Base-by-base conservation (phyloP, 2,888 invertebrate species). In the Monoplex corrugatus region DNA sequence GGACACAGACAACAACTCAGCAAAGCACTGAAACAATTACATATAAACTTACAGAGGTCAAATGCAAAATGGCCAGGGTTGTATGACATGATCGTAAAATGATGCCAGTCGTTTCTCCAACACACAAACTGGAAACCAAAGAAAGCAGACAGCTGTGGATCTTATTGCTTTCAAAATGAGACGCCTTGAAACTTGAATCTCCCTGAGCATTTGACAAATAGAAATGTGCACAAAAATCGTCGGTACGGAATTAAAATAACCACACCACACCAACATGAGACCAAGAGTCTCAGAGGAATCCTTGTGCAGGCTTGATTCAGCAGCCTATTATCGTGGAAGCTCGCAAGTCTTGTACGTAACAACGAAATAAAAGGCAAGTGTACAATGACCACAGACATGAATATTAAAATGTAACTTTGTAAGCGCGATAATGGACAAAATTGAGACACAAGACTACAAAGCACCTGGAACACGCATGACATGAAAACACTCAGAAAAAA, bases 391-490 rank as follows among this genome's bases (percentile, higher is more conserved):
- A 57, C 50, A 43, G 23, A 83, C 5, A n/a, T 10, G 10, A 3
- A n/a, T n/a, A n/a, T n/a, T n/a, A n/a, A n/a, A n/a, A n/a, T n/a
- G n/a, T n/a, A n/a, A n/a, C n/a, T n/a, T 45, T 85, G 40, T 35
- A 84, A 85, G 88, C 50, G 85, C 85, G 72, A 63, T 44, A 85
- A 85, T 68, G 19, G 63, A 28, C 23, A 23, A 23, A 68, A 68
- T n/a, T 28, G 23, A n/a, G 6, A 68, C 19, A 68, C 23, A 68
- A 28, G 28, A 16, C 16, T 68, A 68, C 28, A 28, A 68, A 68
- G n/a, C 63, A 68, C 63, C 63, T 68, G 28, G 28, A 68, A 8
- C 63, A 68, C n/a, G 23, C 63, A 68, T 68, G 23, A 68, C 28
- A 28, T n/a, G 23, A 68, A 68, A n/a, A 68, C 19, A 68, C 23